These are phyloP conservation scores for Andrena bucephala DNA, from an alignment of 2,888 invertebrate genomes.

Conservation along the genomic window DNA sequence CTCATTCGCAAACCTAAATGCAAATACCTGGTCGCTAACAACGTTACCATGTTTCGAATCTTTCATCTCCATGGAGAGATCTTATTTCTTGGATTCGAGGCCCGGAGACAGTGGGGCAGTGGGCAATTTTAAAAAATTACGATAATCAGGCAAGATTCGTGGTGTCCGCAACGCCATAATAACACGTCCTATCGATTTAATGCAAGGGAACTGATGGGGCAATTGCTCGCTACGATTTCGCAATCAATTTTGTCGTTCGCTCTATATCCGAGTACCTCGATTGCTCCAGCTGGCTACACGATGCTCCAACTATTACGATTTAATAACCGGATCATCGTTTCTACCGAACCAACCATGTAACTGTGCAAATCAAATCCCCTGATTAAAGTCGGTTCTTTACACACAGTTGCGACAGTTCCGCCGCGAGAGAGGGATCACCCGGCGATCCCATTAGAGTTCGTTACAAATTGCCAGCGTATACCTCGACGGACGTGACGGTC, in stretches of 20 bases:
- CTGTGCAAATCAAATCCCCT: no score
- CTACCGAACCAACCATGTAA: no score
- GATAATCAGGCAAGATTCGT: conserved; percentile 10
- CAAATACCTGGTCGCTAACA: background rate
- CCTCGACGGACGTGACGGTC: background rate
- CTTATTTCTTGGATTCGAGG: background rate
- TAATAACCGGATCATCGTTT: background rate
- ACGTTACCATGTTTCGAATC: background rate
- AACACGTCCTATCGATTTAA: conserved; percentile 34
- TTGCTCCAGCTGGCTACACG: background rate
- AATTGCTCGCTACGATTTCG: background rate
- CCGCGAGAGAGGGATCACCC: background rate
- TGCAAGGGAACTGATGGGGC: conserved; percentile 21
- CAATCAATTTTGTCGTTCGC: conserved; percentile 13
- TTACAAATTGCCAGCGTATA: background rate
- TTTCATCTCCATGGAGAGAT: background rate
- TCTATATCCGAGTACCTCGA: background rate
- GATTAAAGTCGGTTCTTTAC: background rate
- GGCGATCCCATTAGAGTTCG: background rate
- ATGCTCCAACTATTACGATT: background rate
- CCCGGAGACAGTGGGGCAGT: no score
- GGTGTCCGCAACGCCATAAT: conserved; percentile 22
- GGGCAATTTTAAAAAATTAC: background rate
- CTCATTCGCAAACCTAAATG: background rate
- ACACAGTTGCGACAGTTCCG: background rate